Evolutionary conservation across 1,140 invertebrate genomes (phyloP).

Genomic region (Drosophila ficusphila): DNA sequence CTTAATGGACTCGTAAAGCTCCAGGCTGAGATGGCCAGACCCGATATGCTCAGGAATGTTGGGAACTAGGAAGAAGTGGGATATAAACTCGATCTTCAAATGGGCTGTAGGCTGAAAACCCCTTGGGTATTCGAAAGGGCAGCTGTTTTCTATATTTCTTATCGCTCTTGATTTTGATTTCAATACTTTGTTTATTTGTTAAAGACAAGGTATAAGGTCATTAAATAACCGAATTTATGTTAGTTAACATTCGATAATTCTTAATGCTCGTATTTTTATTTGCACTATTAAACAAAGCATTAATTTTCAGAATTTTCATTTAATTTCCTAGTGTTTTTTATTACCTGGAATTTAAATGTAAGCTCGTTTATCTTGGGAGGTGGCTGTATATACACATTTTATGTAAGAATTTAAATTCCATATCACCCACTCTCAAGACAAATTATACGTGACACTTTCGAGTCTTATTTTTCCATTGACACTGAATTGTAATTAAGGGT

Average conservation of each 20-base stretch:
- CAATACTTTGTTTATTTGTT: too few species aligned
- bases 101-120: not conserved
- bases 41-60: conserved; percentile 23
- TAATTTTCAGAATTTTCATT: too few species aligned
- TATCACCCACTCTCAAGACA: not conserved
- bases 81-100: not conserved
- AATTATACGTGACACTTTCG: conserved; percentile 11
- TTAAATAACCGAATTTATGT: too few species aligned
- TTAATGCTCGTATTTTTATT: too few species aligned
- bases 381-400: too few species aligned
- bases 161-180: not conserved
- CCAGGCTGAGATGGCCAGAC: conserved; percentile 15
- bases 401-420: not conserved
- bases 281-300: too few species aligned
- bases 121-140: not conserved
- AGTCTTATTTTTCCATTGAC: conserved; percentile 47
- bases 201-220: too few species aligned
- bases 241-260: too few species aligned
- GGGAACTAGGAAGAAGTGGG: conserved; percentile 1
- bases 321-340: too few species aligned
- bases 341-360: too few species aligned
- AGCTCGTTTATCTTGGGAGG: too few species aligned
- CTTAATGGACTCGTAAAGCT: conserved; percentile 47
- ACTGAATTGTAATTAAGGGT: conserved; percentile 60
- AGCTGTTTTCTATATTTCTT: not conserved